Conservation (phyloP, 2,888 invertebrate species). For the Biston stratarius region DNA sequence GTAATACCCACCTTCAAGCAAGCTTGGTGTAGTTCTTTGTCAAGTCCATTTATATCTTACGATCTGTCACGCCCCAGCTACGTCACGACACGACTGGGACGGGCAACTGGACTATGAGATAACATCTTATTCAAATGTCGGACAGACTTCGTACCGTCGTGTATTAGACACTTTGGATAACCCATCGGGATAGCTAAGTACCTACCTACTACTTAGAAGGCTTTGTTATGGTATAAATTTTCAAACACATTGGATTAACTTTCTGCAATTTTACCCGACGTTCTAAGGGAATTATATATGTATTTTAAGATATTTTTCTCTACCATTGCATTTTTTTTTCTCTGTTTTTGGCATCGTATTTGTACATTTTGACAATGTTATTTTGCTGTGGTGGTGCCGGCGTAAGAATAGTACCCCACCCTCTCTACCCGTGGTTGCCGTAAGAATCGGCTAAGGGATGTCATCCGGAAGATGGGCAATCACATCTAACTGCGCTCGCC, state of each 20-base stretch:
- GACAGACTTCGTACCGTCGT: conserved; percentile 4
- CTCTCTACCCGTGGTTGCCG: too few species aligned
- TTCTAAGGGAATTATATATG: too few species aligned
- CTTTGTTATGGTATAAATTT: background rate
- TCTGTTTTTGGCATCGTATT: too few species aligned
- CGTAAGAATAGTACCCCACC: too few species aligned
- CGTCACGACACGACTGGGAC: conserved; percentile 31
- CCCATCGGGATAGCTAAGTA: background rate
- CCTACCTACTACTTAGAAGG: background rate
- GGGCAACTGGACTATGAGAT: conserved; percentile 22
- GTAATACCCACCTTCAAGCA: background rate
- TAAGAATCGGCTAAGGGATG: too few species aligned
- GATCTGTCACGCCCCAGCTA: conserved; percentile 56
- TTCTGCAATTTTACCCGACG: background rate
- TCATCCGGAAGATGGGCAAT: too few species aligned
- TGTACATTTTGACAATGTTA: too few species aligned
- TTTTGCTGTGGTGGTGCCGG: too few species aligned
- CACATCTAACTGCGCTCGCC: too few species aligned
- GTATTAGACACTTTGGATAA: background rate
- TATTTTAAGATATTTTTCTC: too few species aligned
- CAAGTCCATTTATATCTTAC: conserved; percentile 31
- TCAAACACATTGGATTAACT: background rate
- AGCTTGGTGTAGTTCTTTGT: conserved; percentile 29
- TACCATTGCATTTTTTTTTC: too few species aligned
- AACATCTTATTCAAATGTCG: conserved; percentile 36